Evolutionary conservation across 2,888 invertebrate species (phyloP), one percentile per base, ranked within the genome.

Genomic region (Epirrhoe alternata): DNA sequence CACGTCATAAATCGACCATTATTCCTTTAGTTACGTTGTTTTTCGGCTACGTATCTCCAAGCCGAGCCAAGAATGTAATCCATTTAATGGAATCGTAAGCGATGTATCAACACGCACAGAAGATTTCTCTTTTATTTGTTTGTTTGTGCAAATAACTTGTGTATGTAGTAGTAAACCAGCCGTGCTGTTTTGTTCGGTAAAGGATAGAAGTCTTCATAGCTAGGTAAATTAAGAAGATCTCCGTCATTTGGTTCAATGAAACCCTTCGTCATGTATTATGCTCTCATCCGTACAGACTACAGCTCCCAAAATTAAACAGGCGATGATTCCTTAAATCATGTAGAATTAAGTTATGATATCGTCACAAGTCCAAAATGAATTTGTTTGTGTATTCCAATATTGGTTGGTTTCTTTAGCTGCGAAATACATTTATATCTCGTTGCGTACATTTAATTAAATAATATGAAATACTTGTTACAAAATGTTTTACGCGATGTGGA

Each of bases 31-130:
- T 82, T 81, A 82, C 81, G 80, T 82, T 84, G 85, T 84, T 85
- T 85, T 84, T 77, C 76, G 76, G 76, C 51, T 53, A 49, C 76
- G 81, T 78, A 79, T 77, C 73, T 73, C 62, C 71, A 68, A 74
- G 61, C 67, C 69, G 84, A 84, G 86, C 86, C 87, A 88, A 89
- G 86, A 90, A 89, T 87, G 84, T 85, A 83, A 86, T 87, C 83
- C 82, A 74, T 80, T 83, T 87, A 87, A 89, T 87, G 84, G 83
- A 78, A 79, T 81, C 83, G 82, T 84, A 81, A 85, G 80, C 80
- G 83, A 84, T 81, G 83, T 82, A 83, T 84, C 81, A 77, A 81
- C 76, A 74, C 73, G 74, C 73, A 72, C 74, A 74, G 70, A 68
- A 75, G 70, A 72, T 76, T 73, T 71, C 71, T 73, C 70, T 72